A percentile compares a stretch with the other conserved stretches of the same genome.
These are phyloP conservation scores for Andrena bicolor DNA, from an alignment of 2,888 invertebrate genomes.

Conservation along the genomic window DNA sequence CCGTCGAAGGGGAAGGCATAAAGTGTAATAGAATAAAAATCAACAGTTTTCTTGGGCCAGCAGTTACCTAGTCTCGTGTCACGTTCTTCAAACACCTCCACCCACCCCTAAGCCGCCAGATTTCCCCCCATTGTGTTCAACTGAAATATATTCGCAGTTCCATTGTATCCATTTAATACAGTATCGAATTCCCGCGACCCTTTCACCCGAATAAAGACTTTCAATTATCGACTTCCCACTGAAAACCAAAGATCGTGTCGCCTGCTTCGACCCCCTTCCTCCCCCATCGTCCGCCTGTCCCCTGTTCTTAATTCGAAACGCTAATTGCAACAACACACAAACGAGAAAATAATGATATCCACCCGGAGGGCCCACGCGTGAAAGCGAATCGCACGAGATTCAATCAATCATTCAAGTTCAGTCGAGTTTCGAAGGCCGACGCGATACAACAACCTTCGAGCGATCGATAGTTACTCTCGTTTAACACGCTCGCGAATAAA, in stretches of 20 bases:
- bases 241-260: neutral
- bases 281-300: neutral
- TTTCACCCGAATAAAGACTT: neutral
- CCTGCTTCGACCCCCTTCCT: neutral
- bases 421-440: slow-evolving; percentile 14
- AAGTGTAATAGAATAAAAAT: too few species aligned
- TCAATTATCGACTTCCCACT: neutral
- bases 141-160: slow-evolving; percentile 12
- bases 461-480: slow-evolving; percentile 15
- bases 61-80: neutral
- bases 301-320: neutral
- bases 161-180: neutral
- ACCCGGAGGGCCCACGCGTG: neutral
- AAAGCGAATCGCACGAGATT: neutral
- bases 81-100: neutral
- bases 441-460: neutral
- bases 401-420: neutral
- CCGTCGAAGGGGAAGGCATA: too few species aligned
- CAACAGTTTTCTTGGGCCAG: too few species aligned
- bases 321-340: neutral
- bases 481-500: slow-evolving; percentile 10
- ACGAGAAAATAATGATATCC: neutral
- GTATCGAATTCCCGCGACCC: slow-evolving; percentile 1
- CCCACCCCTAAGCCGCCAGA: neutral
- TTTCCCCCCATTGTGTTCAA: neutral